Conservation (phyloP, 2,888 invertebrate genomes). For the Maniola hyperantus region DNA sequence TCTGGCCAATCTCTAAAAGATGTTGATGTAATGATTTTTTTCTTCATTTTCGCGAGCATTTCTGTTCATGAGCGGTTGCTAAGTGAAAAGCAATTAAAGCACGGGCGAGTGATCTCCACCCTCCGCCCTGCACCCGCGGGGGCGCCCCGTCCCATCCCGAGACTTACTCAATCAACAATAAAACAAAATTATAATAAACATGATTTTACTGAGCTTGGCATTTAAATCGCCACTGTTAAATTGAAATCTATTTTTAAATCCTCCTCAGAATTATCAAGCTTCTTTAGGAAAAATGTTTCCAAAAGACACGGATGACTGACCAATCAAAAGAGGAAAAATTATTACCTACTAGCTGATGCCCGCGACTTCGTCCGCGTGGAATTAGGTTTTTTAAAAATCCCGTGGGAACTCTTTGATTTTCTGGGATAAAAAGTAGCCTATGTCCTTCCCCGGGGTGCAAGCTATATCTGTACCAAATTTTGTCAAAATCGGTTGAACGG, state of each 20-base stretch:
- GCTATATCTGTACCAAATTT: too few species aligned
- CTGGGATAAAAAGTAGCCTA: too few species aligned
- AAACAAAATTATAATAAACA: constrained; percentile 51
- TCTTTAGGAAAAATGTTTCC: background rate
- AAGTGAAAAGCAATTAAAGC: constrained; percentile 83
- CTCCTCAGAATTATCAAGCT: background rate
- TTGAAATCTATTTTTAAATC: constrained; percentile 18
- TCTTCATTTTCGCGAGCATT: constrained; percentile 76
- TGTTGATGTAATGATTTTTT: constrained; percentile 82
- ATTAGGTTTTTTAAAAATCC: too few species aligned
- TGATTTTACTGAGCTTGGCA: constrained; percentile 31
- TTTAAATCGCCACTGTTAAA: constrained; percentile 26
- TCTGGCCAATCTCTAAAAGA: constrained; percentile 81
- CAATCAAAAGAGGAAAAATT: background rate
- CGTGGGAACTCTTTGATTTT: too few species aligned
- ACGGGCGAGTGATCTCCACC: constrained; percentile 81
- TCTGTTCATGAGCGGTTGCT: constrained; percentile 82
- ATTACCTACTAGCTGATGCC: too few species aligned
- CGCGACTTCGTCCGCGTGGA: too few species aligned
- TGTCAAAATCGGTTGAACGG: too few species aligned
- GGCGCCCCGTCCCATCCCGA: constrained; percentile 51
- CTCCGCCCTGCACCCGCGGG: constrained; percentile 50
- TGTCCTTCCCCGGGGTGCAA: too few species aligned
- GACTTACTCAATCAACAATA: constrained; percentile 71
- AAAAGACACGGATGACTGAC: background rate